A percentile compares a stretch with the other conserved stretches of the same genome.
Evolutionary conservation across 2,888 invertebrate species (phyloP).

Genomic region (Ellobium chinense): DNA sequence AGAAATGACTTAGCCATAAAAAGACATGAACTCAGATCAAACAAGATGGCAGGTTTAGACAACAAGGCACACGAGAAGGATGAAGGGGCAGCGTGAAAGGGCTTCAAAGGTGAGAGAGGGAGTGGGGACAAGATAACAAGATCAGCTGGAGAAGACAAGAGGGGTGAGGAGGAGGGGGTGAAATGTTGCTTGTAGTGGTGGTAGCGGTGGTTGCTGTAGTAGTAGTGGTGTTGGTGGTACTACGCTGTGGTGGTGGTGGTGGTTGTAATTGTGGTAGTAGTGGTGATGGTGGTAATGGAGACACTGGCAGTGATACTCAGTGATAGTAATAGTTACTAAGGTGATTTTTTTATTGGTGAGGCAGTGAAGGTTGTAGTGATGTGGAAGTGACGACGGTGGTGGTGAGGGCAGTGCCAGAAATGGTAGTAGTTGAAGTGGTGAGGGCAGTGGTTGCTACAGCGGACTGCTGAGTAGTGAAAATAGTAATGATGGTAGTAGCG

Average conservation of each 20-base stretch:
- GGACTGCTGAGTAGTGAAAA: not conserved
- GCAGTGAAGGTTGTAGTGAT: not conserved
- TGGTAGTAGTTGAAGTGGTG: not conserved
- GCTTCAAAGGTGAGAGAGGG: too few species aligned
- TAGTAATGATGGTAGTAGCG: not conserved
- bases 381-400: not conserved
- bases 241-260: not conserved
- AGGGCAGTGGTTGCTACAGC: not conserved
- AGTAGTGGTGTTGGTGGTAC: not conserved
- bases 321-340: not conserved
- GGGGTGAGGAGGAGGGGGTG: not conserved
- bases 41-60: too few species aligned
- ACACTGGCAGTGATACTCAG: not conserved
- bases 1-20: too few species aligned
- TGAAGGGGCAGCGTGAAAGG: too few species aligned
- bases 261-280: not conserved
- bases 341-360: not conserved
- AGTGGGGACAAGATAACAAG: not conserved
- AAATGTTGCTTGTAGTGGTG: not conserved
- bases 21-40: too few species aligned
- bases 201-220: not conserved
- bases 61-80: too few species aligned
- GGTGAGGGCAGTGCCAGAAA: not conserved
- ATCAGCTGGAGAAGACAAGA: not conserved
- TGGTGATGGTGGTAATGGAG: not conserved